These are phyloP conservation scores for Glomeris maerens DNA, from an alignment of 1,140 invertebrate species.

Conservation along the genomic window DNA sequence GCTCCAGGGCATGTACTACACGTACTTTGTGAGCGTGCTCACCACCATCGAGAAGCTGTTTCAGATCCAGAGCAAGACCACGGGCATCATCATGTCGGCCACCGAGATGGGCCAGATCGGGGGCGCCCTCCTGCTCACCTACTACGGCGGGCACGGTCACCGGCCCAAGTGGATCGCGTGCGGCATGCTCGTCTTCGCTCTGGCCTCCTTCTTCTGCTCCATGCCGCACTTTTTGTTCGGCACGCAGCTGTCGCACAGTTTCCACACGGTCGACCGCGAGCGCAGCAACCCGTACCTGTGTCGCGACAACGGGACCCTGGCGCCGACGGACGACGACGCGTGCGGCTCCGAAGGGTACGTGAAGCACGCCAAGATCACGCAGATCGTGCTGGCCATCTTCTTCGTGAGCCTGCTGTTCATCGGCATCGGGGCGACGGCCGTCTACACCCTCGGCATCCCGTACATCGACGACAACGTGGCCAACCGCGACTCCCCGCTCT, in stretches of 20 bases:
- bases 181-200: slow-evolving; percentile 78
- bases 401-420: slow-evolving; percentile 72
- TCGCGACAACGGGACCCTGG: slow-evolving; percentile 15
- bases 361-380: slow-evolving; percentile 14
- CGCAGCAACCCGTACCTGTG: slow-evolving; percentile 60
- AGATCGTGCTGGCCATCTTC: slow-evolving; percentile 51
- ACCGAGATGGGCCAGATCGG: slow-evolving; percentile 88
- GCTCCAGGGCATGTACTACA: slow-evolving; percentile 84
- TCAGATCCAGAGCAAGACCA: slow-evolving; percentile 86
- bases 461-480: slow-evolving; percentile 89
- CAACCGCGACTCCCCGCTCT: slow-evolving; percentile 77
- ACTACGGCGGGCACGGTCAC: slow-evolving; percentile 83
- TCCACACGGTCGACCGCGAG: slow-evolving; percentile 42
- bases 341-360: slow-evolving; percentile 3
- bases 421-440: slow-evolving; percentile 82
- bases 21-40: slow-evolving; percentile 90
- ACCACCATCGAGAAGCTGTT: slow-evolving; percentile 94
- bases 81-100: slow-evolving; percentile 80
- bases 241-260: slow-evolving; percentile 7
- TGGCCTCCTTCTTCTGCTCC: slow-evolving; percentile 73
- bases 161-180: slow-evolving; percentile 90
- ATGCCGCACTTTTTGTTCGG: slow-evolving; percentile 33
- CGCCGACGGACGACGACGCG: background rate
- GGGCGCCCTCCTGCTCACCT: slow-evolving; percentile 66
- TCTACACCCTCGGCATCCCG: slow-evolving; percentile 67